Evolutionary conservation across 2,797 vertebrate genomes (phyloP), one percentile per base, ranked within the genome.

Genomic region (Xenentodon cancila): DNA sequence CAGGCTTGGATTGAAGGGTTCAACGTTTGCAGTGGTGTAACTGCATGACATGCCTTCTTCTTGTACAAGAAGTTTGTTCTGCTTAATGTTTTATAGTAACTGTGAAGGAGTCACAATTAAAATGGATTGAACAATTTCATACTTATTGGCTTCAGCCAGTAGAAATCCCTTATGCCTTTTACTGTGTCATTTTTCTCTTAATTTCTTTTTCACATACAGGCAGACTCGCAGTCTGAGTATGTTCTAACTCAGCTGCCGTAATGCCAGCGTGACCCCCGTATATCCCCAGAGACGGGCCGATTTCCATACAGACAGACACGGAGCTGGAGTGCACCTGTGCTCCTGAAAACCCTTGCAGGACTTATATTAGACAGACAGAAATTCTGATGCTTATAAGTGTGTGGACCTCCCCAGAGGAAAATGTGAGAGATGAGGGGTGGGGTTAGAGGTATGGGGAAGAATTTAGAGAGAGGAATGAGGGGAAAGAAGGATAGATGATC

Each of bases 301-400:
- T 91, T 85, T 87, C 79, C 87, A 90, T 90, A 86, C 82, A 73
- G 78, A 91, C 84, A 79, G 79, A 34, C 66, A 50, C 21, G 46
- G 44, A 61, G 34, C 72, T 47, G 59, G 61, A 55, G 68, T 3
- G 64, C 90, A 91, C 81, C 87, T 87, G 87, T 74, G 85, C 78
- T 71, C 75, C 48, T 68, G 66, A 53, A 79, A 56, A 72, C 48
- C 60, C 54, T 32, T 15, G 51, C 67, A 73, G 78, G 71, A 77
- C 58, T 68, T 64, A 9, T 50, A 51, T 72, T 58, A 81, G 71
- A 83, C 74, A 58, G 40, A 64, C 51, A 64, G 37, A 80, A 81
- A 89, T 83, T 75, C 70, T 85, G 59, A 81, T 81, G 78, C 75
- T 80, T 53, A 54, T 81, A 77, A 77, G 53, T 64, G 65, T 48